These are phyloP conservation scores for Rattus rattus DNA, from an alignment of 2,113 vertebrate species.

Conservation along the genomic window DNA sequence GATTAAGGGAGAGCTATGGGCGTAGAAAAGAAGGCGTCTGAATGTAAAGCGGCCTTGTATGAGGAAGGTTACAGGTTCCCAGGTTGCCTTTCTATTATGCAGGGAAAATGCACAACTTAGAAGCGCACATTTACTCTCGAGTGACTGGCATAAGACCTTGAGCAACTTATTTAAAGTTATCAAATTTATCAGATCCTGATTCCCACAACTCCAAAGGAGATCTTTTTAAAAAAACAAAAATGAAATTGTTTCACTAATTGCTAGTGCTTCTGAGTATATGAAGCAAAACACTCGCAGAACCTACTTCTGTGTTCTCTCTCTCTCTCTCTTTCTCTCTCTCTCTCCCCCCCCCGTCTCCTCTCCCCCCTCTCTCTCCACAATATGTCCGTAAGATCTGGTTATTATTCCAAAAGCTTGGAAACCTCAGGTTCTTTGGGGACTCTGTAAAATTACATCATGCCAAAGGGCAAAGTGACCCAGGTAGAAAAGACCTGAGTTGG, in stretches of 20 bases:
- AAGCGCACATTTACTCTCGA: neutral
- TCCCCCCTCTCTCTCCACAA: neutral
- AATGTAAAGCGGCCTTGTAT: neutral
- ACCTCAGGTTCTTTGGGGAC: neutral
- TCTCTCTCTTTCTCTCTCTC: no score
- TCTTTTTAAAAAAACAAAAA: neutral
- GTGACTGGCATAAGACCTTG: neutral
- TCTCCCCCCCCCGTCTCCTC: no score
- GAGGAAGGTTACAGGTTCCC: neutral
- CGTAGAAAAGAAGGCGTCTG: neutral
- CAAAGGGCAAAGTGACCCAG: neutral
- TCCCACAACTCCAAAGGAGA: neutral
- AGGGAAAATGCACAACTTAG: neutral
- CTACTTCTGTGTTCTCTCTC: neutral
- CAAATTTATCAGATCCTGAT: neutral
- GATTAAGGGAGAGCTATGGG: neutral
- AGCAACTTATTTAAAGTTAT: neutral
- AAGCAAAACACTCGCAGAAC: neutral
- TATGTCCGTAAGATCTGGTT: neutral
- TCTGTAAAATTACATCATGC: neutral
- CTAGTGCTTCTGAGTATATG: neutral
- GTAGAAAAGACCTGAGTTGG: neutral
- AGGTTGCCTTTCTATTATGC: neutral
- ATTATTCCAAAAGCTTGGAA: neutral
- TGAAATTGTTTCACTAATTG: neutral